A percentile compares a stretch with the other conserved stretches of the same genome.
phyloP scores from a whole-genome alignment of 2,797 vertebrate genomes.

The Taenioides sp. region DNA sequence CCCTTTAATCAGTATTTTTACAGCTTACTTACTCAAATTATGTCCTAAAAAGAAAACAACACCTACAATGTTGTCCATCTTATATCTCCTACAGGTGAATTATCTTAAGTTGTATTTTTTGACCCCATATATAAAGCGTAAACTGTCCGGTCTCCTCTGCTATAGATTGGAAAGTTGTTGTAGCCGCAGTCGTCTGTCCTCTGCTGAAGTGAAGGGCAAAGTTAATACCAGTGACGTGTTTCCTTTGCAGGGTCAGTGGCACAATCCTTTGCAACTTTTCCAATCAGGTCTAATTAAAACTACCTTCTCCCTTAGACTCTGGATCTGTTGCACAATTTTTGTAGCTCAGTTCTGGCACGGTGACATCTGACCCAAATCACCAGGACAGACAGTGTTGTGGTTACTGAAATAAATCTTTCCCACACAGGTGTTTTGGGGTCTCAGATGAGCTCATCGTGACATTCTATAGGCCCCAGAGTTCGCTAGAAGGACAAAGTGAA shows the following conservation, averaged over 20 bases:
- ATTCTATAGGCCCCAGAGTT: background rate
- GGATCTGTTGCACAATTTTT: background rate
- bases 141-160: background rate
- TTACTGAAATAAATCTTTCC: background rate
- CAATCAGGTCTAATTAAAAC: background rate
- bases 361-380: slow-evolving; percentile 40
- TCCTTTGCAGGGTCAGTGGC: background rate
- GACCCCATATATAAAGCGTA: background rate
- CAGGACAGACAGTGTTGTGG: slow-evolving; percentile 3
- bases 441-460: background rate
- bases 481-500: background rate
- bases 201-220: background rate
- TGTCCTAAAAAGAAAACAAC: no score
- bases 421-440: background rate
- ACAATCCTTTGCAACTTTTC: background rate
- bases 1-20: no score
- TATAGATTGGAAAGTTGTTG: background rate
- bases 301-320: background rate
- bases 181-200: background rate
- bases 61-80: no score
- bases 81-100: no score
- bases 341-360: background rate
- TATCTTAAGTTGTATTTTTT: background rate
- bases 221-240: background rate
- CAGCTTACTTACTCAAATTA: no score